Percentiles rank a stretch among this genome's conserved stretches.
phyloP scores from a whole-genome alignment of 1,140 invertebrate species.

The Aphis gossypii region DNA sequence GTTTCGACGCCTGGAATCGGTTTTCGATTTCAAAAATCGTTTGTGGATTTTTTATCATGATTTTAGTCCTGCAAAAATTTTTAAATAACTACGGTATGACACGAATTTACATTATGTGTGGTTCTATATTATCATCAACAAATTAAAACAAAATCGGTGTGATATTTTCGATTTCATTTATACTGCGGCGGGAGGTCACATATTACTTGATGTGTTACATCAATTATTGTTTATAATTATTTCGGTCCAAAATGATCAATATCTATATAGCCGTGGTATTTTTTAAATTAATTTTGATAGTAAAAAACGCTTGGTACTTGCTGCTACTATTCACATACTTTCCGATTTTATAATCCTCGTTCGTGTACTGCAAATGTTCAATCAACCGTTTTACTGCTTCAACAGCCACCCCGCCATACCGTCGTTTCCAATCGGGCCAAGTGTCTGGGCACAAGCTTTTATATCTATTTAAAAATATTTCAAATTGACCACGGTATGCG shows the following conservation, averaged over 20 bases:
- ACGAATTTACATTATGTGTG: neutral
- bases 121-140: neutral
- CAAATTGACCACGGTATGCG: slow-evolving; percentile 72
- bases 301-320: neutral
- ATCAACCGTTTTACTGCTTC: neutral
- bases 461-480: slow-evolving; percentile 74
- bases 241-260: neutral
- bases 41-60: slow-evolving; percentile 30
- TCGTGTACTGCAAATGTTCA: slow-evolving; percentile 2
- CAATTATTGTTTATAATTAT: neutral
- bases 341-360: slow-evolving; percentile 45
- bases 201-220: neutral
- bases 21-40: slow-evolving; percentile 45
- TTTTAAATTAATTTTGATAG: neutral
- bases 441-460: slow-evolving; percentile 76
- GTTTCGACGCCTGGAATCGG: neutral
- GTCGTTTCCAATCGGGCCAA: slow-evolving; percentile 72
- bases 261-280: neutral
- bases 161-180: neutral
- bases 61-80: neutral
- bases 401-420: neutral
- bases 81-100: neutral
- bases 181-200: neutral
- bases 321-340: neutral
- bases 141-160: neutral